Conservation (phyloP, 2,888 invertebrate species). For the Ectemnius continuus region DNA sequence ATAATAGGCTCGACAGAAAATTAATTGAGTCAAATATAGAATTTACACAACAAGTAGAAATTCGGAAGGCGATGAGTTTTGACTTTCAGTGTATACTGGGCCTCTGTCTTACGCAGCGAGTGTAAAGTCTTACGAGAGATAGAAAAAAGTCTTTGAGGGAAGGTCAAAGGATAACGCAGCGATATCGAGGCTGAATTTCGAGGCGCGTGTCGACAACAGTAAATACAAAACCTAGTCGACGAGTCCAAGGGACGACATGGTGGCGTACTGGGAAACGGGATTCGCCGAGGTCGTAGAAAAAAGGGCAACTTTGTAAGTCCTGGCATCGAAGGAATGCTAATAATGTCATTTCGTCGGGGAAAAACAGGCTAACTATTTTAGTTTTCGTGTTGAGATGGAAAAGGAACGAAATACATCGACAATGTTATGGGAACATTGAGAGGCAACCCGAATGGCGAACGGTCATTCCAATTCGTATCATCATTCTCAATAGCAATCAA, state of each 20-base stretch:
- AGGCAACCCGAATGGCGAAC: too few relatives aligned
- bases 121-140: not conserved
- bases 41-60: too few relatives aligned
- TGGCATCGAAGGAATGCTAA: not conserved
- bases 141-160: constrained; percentile 40
- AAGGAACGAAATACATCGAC: too few relatives aligned
- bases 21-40: too few relatives aligned
- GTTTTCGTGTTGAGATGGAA: too few relatives aligned
- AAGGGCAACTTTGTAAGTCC: not conserved
- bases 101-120: too few relatives aligned
- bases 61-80: too few relatives aligned
- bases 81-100: too few relatives aligned
- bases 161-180: constrained; percentile 31
- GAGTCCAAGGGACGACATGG: constrained; percentile 18
- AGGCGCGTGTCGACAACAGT: constrained; percentile 45
- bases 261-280: constrained; percentile 19
- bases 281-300: constrained; percentile 4
- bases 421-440: too few relatives aligned
- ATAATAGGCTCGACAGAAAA: too few relatives aligned
- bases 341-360: not conserved
- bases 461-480: too few relatives aligned
- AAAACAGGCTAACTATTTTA: not conserved
- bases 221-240: constrained; percentile 45
- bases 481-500: too few relatives aligned
- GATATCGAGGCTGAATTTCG: constrained; percentile 38